Evolutionary conservation across 2,888 invertebrate species (phyloP), one percentile per base, ranked within the genome.

Genomic region (Scotopteryx bipunctaria): DNA sequence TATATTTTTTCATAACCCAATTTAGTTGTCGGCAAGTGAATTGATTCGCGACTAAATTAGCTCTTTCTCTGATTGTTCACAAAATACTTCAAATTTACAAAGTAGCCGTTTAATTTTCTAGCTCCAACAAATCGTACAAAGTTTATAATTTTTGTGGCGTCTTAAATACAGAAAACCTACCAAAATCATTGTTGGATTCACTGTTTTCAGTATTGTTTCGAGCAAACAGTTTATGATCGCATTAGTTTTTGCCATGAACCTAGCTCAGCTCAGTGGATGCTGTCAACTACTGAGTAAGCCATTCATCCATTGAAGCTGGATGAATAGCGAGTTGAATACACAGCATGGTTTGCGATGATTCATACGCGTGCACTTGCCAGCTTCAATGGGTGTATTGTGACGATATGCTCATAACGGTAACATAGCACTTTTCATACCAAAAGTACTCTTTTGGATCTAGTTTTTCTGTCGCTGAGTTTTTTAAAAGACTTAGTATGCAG

Each of bases 261-360:
- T 33, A 16, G 31, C 15, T 16, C 13, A 27, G 27, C 27, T 4
- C 27, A 35, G 14, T 50, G 32, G 35, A n/a, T 14, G 37, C 27
- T 33, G 16, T 27, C 38, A 14, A 35, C 21, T 25, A 31, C 45
- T 27, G 46, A 47, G 42, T 43, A 32, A 43, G 38, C 47, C 32
- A 47, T 53, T 52, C 52, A 53, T 53, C 37, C 37, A 42, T 42
- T 40, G 46, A 46, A 6, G 43, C 9, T 25, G 23, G 37, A 5
- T 47, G 42, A 53, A 43, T 38, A 47, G 51, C 35, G 47, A 48
- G 55, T 50, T 57, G 56, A 53, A 61, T 58, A 57, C 51, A 51
- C 58, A 46, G 52, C 32, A 37, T 38, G 37, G 54, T 48, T 40
- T 42, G 49, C 25, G 43, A 50, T 61, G 59, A 61, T 37, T 57